Evolutionary conservation across 2,113 vertebrate species (phyloP), one percentile per base, ranked within the genome.

Genomic region (Pachypanchax playfairii): DNA sequence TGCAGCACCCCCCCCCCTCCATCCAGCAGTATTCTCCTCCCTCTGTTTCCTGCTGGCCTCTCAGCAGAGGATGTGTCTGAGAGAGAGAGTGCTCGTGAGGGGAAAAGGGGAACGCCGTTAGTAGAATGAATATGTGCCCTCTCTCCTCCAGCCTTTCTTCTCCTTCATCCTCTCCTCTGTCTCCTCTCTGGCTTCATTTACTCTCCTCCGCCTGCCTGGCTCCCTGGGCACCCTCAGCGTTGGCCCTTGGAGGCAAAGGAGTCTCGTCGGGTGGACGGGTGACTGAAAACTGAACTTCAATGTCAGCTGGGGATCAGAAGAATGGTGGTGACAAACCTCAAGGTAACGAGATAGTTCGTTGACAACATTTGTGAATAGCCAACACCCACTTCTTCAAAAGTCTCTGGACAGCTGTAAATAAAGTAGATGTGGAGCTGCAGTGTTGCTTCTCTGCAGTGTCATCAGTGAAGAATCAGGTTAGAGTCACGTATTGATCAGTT

Each of bases 1-100:
- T 48, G 71, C 76, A 84, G 12, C 84, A 67, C 2, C 41, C 29
- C 35, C 44, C 43, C 36, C 44, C 46, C 36, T 41, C 39, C 39
- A 42, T 51, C 54, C 36, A 46, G 25, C 58, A 41, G 44, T 62
- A 48, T 31, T 36, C 61, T 58, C 67, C 70, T 69, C 80, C 82
- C 86, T 77, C 86, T 86, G 85, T 87, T 91, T 91, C 91, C 91
- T 91, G 90, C 76, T 69, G 70, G 82, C 82, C 84, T 85, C 85
- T 81, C 82, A 82, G 76, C 68, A 81, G 85, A 91, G 89, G 88
- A 91, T 91, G 88, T 90, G 86, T 89, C 73, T 74, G 80, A 62
- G 70, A 83, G 87, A 67, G 82, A 80, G 78, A 64, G 85, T n/a
- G 55, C 64, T 78, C 75, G 74, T 69, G 64, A 39, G 43, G 22